phyloP scores from a whole-genome alignment of 2,113 vertebrate species.

The Ciconia maguari region DNA sequence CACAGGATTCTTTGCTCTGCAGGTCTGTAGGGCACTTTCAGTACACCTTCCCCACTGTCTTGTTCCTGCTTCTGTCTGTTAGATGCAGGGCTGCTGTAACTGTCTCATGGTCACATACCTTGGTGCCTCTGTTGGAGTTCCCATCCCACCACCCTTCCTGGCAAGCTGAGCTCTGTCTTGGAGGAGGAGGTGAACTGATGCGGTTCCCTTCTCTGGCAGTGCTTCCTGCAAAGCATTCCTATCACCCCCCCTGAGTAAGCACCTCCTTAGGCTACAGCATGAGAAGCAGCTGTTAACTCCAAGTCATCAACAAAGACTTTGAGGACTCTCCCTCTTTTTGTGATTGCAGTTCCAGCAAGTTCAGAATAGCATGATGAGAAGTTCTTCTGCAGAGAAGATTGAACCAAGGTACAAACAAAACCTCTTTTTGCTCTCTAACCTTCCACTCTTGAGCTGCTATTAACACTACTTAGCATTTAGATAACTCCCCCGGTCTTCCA shows the following conservation, averaged over 20 bases:
- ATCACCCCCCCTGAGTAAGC: neutral
- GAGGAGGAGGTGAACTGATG: neutral
- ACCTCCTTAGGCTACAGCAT: neutral
- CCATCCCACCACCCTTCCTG: neutral
- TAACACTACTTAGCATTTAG: conserved; percentile 20
- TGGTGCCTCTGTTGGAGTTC: neutral
- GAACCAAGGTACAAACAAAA: conserved; percentile 85
- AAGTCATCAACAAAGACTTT: neutral
- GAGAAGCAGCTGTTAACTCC: neutral
- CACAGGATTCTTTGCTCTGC: neutral
- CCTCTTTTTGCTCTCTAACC: neutral
- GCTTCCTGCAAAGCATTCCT: neutral
- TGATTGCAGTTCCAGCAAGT: conserved; percentile 90
- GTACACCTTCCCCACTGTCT: neutral
- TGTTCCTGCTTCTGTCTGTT: neutral
- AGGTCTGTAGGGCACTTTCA: neutral
- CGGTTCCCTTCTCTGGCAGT: neutral
- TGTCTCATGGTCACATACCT: neutral
- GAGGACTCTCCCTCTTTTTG: neutral
- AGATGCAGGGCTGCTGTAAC: neutral
- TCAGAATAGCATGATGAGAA: conserved; percentile 93
- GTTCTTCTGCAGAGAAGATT: conserved; percentile 83
- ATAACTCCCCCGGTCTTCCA: neutral
- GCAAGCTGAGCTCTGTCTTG: neutral
- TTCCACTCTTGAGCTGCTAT: neutral